Evolutionary conservation across 2,888 invertebrate genomes (phyloP).

Genomic region (Euplexia lucipara): DNA sequence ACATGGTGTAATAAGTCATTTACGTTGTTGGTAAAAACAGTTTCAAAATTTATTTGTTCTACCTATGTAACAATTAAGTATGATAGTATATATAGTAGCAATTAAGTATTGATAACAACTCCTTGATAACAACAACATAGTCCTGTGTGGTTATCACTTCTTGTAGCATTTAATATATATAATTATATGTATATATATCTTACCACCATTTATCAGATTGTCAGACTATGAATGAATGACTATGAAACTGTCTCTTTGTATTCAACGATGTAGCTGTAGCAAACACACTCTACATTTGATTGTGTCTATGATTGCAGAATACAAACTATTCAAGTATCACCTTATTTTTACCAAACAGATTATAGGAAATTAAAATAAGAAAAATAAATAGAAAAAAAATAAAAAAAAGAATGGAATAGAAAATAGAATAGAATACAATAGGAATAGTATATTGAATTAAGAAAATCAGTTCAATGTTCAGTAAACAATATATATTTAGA

Average conservation of each 20-base stretch:
- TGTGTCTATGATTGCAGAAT: not conserved
- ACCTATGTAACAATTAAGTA: too few species aligned
- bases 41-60: conserved; percentile 9
- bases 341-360: too few species aligned
- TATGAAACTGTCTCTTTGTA: conserved; percentile 1
- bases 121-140: conserved; percentile 23
- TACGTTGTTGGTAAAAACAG: not conserved
- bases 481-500: too few species aligned
- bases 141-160: conserved; percentile 8
- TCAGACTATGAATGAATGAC: conserved; percentile 27
- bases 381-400: too few species aligned
- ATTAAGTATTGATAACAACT: conserved; percentile 24
- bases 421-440: too few species aligned
- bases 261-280: not conserved
- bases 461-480: too few species aligned
- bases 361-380: too few species aligned
- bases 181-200: too few species aligned
- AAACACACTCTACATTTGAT: not conserved
- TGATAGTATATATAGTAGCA: conserved; percentile 25
- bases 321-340: not conserved
- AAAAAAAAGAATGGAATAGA: too few species aligned
- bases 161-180: conserved; percentile 11
- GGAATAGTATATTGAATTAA: too few species aligned
- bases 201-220: conserved; percentile 18
- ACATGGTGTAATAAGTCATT: not conserved